A percentile compares a stretch with the other conserved stretches of the same genome.
Evolutionary conservation across 2,113 vertebrate species (phyloP).

Genomic region (Epinephelus cyanopodus): DNA sequence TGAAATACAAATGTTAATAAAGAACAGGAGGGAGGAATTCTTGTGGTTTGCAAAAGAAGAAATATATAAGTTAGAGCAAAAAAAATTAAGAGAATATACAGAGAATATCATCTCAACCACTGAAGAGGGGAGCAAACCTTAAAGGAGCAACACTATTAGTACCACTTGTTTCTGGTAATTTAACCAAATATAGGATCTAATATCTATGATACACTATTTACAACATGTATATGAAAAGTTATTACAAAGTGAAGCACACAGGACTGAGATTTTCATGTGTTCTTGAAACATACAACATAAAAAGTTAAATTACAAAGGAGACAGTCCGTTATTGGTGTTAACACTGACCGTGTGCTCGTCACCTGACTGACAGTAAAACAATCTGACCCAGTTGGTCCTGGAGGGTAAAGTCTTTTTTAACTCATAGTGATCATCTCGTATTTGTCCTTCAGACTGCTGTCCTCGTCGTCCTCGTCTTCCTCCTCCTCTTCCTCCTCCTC

Average conservation of each 20-base stretch:
- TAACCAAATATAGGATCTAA: background rate
- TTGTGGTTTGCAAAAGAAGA: constrained; percentile 22
- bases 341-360: background rate
- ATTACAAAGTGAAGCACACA: constrained; percentile 15
- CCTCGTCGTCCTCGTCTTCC: constrained; percentile 78
- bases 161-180: background rate
- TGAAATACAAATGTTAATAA: constrained; percentile 38
- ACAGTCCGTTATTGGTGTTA: constrained; percentile 1
- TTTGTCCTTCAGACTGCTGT: constrained; percentile 87
- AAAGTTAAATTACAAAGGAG: constrained; percentile 8
- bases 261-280: constrained; percentile 19
- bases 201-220: constrained; percentile 67
- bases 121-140: constrained; percentile 2
- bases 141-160: constrained; percentile 22
- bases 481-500: constrained; percentile 81
- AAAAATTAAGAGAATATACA: constrained; percentile 2
- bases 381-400: constrained; percentile 8
- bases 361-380: constrained; percentile 34
- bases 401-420: constrained; percentile 58
- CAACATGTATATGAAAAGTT: constrained; percentile 39
- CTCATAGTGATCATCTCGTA: constrained; percentile 89
- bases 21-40: constrained; percentile 7
- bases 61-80: background rate
- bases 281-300: constrained; percentile 39
- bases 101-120: constrained; percentile 18